Evolutionary conservation across 2,797 vertebrate genomes (phyloP).

Genomic region (Philypnodon macrostomus): DNA sequence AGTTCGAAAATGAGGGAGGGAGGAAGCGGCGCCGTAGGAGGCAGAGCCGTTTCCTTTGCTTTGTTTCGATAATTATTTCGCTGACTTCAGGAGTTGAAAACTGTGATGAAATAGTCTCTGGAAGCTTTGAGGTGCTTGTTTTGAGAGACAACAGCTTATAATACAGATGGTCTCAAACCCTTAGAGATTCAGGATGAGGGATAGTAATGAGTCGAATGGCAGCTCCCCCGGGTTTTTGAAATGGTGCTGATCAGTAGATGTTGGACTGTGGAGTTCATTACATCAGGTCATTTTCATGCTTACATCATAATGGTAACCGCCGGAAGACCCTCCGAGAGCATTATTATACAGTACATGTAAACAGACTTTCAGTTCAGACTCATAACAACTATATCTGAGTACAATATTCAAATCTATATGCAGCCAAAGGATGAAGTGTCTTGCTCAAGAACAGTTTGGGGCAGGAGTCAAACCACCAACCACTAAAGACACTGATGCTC

Average conservation of each 20-base stretch:
- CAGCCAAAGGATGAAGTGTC: too few species aligned
- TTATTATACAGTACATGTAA: not conserved
- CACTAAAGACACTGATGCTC: too few species aligned
- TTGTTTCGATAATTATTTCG: slow-evolving; percentile 44
- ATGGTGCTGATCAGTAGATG: not conserved
- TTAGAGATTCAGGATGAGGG: not conserved
- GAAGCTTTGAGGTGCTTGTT: slow-evolving; percentile 39
- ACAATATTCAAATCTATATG: too few species aligned
- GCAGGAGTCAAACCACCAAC: too few species aligned
- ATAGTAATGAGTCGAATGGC: slow-evolving; percentile 1
- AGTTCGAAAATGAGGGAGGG: slow-evolving; percentile 27
- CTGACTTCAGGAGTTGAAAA: slow-evolving; percentile 30
- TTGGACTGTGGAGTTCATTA: not conserved
- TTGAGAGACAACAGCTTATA: slow-evolving; percentile 18
- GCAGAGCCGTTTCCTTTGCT: slow-evolving; percentile 37
- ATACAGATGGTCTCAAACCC: slow-evolving; percentile 1
- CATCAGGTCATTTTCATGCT: slow-evolving; percentile 9
- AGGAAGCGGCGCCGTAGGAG: slow-evolving; percentile 23
- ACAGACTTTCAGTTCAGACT: too few species aligned
- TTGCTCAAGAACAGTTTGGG: too few species aligned
- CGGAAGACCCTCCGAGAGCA: not conserved
- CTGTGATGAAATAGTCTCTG: slow-evolving; percentile 51
- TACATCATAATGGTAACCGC: not conserved
- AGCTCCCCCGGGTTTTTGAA: slow-evolving; percentile 3
- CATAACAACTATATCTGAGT: too few species aligned